These are phyloP conservation scores for Agelastica alni DNA, from an alignment of 2,888 invertebrate species.

Conservation along the genomic window DNA sequence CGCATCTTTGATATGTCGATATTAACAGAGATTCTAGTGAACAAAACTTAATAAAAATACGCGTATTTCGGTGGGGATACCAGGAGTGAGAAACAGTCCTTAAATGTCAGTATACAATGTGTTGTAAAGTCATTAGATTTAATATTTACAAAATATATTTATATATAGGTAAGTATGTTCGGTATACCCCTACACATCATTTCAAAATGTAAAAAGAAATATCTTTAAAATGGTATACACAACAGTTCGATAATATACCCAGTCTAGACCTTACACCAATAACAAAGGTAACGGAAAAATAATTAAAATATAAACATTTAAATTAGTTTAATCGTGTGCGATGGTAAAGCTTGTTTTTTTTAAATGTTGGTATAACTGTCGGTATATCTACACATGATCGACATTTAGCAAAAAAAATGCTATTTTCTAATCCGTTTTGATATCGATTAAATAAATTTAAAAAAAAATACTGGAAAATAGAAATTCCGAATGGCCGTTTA, in stretches of 20 bases:
- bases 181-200: too few species aligned
- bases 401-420: too few species aligned
- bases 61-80: too few species aligned
- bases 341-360: slow-evolving; percentile 19
- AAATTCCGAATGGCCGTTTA: too few species aligned
- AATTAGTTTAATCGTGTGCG: slow-evolving; percentile 16
- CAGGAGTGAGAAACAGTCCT: background rate
- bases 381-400: too few species aligned
- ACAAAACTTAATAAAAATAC: too few species aligned
- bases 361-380: slow-evolving; percentile 2
- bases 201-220: slow-evolving; percentile 48
- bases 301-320: slow-evolving; percentile 39
- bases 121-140: slow-evolving; percentile 44
- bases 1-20: too few species aligned
- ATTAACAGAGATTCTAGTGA: too few species aligned
- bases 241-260: slow-evolving; percentile 37
- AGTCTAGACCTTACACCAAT: slow-evolving; percentile 40
- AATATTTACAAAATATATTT: slow-evolving; percentile 48
- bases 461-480: too few species aligned
- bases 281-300: slow-evolving; percentile 48
- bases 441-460: background rate
- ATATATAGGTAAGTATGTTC: slow-evolving; percentile 45
- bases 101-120: slow-evolving; percentile 42
- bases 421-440: too few species aligned
- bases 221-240: slow-evolving; percentile 49